Percentiles rank a stretch among this genome's conserved stretches.
These are phyloP conservation scores for Euplagia quadripunctaria DNA, from an alignment of 2,888 invertebrate species.

Conservation along the genomic window DNA sequence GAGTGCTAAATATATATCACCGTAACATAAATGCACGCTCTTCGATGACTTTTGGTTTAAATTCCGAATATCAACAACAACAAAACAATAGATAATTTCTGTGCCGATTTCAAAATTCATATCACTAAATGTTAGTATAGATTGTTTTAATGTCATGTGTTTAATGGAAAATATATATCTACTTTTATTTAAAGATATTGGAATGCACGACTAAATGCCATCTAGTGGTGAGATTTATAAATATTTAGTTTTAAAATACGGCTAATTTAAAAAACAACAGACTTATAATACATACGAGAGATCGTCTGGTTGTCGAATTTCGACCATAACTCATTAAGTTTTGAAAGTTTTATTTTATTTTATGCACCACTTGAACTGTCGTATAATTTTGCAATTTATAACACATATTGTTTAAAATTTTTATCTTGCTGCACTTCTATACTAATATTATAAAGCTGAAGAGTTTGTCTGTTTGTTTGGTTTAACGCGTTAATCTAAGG, in stretches of 20 bases:
- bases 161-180: background rate
- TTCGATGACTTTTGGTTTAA: background rate
- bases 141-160: too few species aligned
- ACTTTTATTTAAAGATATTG: background rate
- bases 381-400: too few species aligned
- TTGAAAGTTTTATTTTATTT: too few species aligned
- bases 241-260: background rate
- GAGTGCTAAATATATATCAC: too few species aligned
- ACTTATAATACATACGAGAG: background rate
- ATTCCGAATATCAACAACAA: background rate
- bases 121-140: background rate
- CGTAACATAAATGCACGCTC: background rate
- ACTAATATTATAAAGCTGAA: too few species aligned
- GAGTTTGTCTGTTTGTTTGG: too few species aligned
- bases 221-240: conserved; percentile 1
- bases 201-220: background rate
- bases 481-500: too few species aligned
- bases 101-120: background rate
- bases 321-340: too few species aligned
- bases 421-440: too few species aligned
- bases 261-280: background rate
- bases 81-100: background rate
- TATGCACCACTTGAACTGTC: too few species aligned
- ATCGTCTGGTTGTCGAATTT: too few species aligned
- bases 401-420: too few species aligned